These are phyloP conservation scores for Chelonoidis abingdonii DNA, from an alignment of 2,113 vertebrate genomes.

Conservation along the genomic window DNA sequence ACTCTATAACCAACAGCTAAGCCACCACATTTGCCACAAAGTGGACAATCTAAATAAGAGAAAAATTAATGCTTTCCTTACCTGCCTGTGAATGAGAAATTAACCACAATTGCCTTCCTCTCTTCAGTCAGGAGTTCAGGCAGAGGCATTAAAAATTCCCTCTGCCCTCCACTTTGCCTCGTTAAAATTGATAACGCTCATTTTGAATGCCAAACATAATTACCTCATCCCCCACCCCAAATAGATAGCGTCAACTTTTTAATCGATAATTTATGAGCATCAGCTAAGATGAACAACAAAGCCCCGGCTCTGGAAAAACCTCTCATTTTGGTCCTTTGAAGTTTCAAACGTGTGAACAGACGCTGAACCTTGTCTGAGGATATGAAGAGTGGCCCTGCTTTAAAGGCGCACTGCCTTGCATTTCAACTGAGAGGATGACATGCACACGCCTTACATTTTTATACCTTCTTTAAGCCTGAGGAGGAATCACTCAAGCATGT, in stretches of 20 bases:
- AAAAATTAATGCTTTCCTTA: not conserved
- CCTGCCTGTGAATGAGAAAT: not conserved
- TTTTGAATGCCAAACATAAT: conserved; percentile 77
- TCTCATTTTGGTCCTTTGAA: conserved; percentile 72
- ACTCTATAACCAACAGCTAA: not conserved
- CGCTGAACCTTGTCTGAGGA: not conserved
- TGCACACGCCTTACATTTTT: rapidly evolving
- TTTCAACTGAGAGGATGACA: not conserved
- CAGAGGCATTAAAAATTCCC: conserved; percentile 68
- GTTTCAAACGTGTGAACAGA: not conserved
- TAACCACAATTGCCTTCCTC: conserved; percentile 21
- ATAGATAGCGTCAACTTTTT: conserved; percentile 64
- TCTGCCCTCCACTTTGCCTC: conserved; percentile 67
- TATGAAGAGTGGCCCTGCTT: not conserved
- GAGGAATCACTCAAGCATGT: not conserved
- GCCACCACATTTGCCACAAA: not conserved
- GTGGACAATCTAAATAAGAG: not conserved
- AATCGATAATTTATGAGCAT: conserved; percentile 78
- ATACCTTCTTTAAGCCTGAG: rapidly evolving
- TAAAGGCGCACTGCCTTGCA: not conserved
- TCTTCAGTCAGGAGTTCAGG: not conserved
- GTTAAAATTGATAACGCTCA: conserved; percentile 76
- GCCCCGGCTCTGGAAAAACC: conserved; percentile 16
- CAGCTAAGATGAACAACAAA: conserved; percentile 63
- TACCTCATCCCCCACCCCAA: conserved; percentile 42